Conservation (phyloP, 2,888 invertebrate genomes). For the Drosophila niveifrons region DNA sequence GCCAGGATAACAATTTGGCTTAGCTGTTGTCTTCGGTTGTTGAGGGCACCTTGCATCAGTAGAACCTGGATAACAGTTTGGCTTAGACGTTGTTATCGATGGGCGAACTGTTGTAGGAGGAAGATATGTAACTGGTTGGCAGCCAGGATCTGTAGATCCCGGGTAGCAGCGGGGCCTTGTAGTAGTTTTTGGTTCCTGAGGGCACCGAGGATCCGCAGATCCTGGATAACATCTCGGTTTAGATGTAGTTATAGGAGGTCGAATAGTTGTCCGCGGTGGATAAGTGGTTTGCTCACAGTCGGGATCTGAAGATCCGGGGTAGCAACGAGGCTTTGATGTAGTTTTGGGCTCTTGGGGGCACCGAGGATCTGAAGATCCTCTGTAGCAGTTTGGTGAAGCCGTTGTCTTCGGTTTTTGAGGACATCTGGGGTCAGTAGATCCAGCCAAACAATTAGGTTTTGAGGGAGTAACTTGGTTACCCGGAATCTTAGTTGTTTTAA, state of each 20-base stretch:
- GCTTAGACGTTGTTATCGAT: conserved; percentile 50
- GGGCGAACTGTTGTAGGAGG: conserved; percentile 20
- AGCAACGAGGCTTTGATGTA: conserved; percentile 63
- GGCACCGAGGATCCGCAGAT: conserved; percentile 58
- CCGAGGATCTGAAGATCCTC: conserved; percentile 5
- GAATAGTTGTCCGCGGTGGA: neutral
- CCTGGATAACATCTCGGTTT: conserved; percentile 74
- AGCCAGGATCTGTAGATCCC: conserved; percentile 60
- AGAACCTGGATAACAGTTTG: conserved; percentile 41
- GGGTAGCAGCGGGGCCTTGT: conserved; percentile 75
- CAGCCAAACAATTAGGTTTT: neutral
- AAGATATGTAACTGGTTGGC: conserved; percentile 27
- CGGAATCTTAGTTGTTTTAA: conserved; percentile 6
- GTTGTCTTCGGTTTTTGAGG: neutral
- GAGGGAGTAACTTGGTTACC: conserved; percentile 2
- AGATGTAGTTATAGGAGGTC: neutral
- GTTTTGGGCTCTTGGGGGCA: conserved; percentile 13
- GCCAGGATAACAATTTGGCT: conserved; percentile 40
- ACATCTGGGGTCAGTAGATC: neutral
- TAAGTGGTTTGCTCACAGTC: neutral
- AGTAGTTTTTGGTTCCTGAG: conserved; percentile 28
- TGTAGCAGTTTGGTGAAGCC: conserved; percentile 1
- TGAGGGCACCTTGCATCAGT: conserved; percentile 53
- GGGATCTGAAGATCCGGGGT: conserved; percentile 68
- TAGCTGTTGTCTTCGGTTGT: conserved; percentile 27